A percentile compares a stretch with the other conserved stretches of the same genome.
Conservation (phyloP, 2,888 invertebrate species). For the Vesta saturnalis region DNA sequence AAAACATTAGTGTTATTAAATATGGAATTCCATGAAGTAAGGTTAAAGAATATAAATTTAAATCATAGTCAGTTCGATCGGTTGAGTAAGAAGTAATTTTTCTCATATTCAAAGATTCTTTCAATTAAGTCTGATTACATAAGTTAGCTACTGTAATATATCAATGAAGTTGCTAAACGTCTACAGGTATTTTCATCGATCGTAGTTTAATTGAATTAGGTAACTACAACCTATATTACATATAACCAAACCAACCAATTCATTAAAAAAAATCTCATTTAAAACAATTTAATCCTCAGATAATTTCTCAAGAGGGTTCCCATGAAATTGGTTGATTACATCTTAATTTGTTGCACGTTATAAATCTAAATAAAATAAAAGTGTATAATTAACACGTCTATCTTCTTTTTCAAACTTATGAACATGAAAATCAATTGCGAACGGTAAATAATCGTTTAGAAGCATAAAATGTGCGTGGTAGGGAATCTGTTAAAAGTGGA, state of each 20-base stretch:
- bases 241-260: neutral
- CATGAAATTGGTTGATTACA: neutral
- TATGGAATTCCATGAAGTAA: too few species aligned
- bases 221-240: neutral
- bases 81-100: too few species aligned
- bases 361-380: neutral
- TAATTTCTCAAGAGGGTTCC: neutral
- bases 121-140: neutral
- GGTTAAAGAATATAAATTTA: too few species aligned
- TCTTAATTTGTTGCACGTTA: neutral
- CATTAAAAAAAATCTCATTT: neutral
- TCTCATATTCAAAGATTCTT: neutral
- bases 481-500: constrained; percentile 31
- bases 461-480: constrained; percentile 31
- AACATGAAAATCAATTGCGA: constrained; percentile 24
- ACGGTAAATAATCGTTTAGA: constrained; percentile 31
- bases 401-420: neutral
- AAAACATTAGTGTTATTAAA: too few species aligned
- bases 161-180: neutral
- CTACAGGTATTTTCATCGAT: neutral
- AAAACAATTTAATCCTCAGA: neutral
- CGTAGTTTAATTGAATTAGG: neutral
- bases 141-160: neutral
- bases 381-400: neutral
- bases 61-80: too few species aligned